phyloP scores from a whole-genome alignment of 2,888 invertebrate genomes.

The Oscheius myriophilus region DNA sequence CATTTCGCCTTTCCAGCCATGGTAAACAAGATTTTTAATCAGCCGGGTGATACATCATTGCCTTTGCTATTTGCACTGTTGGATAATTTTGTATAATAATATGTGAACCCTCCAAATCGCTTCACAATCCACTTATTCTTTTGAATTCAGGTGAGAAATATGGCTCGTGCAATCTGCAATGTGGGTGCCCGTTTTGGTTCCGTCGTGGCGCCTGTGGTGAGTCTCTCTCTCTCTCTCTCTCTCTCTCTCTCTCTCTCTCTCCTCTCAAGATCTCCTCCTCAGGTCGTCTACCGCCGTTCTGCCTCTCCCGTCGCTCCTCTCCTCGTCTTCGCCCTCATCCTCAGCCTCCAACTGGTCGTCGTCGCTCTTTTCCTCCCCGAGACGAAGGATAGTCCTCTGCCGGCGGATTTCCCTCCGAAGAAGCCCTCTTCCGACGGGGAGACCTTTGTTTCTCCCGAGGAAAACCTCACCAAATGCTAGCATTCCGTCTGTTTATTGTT shows the following conservation, averaged over 20 bases:
- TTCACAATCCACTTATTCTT: neutral
- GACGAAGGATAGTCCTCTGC: conserved; percentile 40
- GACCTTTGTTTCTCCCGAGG: too few relatives aligned
- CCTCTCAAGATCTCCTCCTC: conserved; percentile 13
- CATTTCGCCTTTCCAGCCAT: too few relatives aligned
- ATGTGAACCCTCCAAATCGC: too few relatives aligned
- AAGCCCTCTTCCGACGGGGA: neutral
- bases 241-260: neutral
- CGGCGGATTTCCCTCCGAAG: conserved; percentile 32
- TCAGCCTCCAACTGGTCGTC: conserved; percentile 56
- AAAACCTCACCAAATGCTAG: too few relatives aligned
- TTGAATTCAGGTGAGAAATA: conserved; percentile 52
- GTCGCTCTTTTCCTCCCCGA: conserved; percentile 48
- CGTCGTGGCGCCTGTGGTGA: conserved; percentile 60
- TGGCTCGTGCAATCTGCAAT: conserved; percentile 66
- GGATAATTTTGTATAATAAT: too few relatives aligned
- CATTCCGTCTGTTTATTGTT: too few relatives aligned
- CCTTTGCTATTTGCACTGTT: too few relatives aligned
- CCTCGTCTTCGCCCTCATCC: conserved; percentile 53
- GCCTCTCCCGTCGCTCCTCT: conserved; percentile 44
- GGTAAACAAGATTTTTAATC: too few relatives aligned
- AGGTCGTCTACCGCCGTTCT: conserved; percentile 54
- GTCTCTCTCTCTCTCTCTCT: neutral
- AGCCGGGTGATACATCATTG: too few relatives aligned
- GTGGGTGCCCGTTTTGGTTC: conserved; percentile 59